Conservation (phyloP, 2,888 invertebrate species). For the Drosophila cognata region DNA sequence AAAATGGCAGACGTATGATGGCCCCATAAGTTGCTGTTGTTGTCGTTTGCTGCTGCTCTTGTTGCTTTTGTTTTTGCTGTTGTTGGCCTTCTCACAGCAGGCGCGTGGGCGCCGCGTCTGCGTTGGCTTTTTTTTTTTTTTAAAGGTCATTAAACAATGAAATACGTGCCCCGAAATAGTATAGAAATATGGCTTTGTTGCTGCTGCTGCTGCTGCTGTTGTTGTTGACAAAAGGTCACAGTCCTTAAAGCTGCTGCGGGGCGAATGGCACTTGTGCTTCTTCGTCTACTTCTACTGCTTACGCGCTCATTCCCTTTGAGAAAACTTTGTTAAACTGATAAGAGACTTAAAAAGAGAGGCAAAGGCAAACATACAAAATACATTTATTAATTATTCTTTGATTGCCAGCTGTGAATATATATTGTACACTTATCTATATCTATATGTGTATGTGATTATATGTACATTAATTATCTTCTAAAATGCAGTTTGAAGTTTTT, state of each 20-base stretch:
- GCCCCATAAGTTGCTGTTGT: conserved; percentile 38
- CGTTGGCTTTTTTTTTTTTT: conserved; percentile 73
- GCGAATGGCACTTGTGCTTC: conserved; percentile 39
- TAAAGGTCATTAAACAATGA: conserved; percentile 82
- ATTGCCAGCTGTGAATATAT: conserved; percentile 15
- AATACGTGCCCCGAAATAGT: conserved; percentile 69
- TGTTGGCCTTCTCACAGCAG: conserved; percentile 58
- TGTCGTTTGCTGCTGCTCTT: conserved; percentile 16
- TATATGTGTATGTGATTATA: background rate
- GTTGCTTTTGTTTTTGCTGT: conserved; percentile 25
- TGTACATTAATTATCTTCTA: conserved; percentile 16
- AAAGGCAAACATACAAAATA: conserved; percentile 26
- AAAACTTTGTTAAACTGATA: conserved; percentile 43
- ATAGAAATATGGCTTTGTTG: conserved; percentile 36
- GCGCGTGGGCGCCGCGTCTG: conserved; percentile 68
- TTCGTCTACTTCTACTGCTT: conserved; percentile 3
- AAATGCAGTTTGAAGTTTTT: conserved; percentile 47
- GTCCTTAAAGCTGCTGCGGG: conserved; percentile 62
- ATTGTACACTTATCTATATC: background rate
- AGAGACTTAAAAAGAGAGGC: conserved; percentile 31
- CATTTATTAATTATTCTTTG: conserved; percentile 61
- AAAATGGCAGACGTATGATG: conserved; percentile 50
- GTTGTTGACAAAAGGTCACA: conserved; percentile 66
- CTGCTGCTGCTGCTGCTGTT: conserved; percentile 11
- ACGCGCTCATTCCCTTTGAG: conserved; percentile 8